Evolutionary conservation across 2,113 vertebrate genomes (phyloP), one percentile per base, ranked within the genome.

Genomic region (Grantiella picta): DNA sequence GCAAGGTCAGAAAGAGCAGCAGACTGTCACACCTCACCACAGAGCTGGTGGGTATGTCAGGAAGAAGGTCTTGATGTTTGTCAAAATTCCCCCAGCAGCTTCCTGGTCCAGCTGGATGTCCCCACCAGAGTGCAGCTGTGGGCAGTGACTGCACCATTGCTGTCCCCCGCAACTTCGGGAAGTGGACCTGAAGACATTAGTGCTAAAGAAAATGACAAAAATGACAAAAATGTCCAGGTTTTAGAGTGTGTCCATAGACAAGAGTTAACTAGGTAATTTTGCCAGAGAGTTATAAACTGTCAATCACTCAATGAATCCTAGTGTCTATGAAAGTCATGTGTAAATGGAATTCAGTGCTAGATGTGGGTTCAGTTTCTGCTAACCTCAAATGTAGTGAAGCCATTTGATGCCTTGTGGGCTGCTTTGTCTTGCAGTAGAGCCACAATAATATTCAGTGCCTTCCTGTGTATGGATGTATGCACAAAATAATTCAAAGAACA

Each of bases 41-140:
- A 57, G 24, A 28, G 20, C 20, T 52, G 45, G 5, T 9, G 44
- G 23, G 7, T 4, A 40, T 11, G 7, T 10, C 2, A 0, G 17
- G 20, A 84, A 82, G 19, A 25, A 79, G 63, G 15, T 47, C 12
- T 4, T 50, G 33, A 35, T 47, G 3, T 40, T 82, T 64, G 18
- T 53, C 15, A 54, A 53, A 60, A 82, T 13, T 1, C 1, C 3
- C 5, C 10, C 44, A 31, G 12, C 52, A 85, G 24, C 7, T 11
- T 22, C 15, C 9, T 35, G 45, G 6, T 69, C 24, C 6, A 52
- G 29, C 3, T 25, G 53, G 68, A 82, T 27, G 7, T 29, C 28
- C 40, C 16, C 15, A 38, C 5, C 11, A 52, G 31, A 85, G 25
- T 25, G 31, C 19, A 28, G 12, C 28, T 65, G 5, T 20, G 12